A percentile compares a stretch with the other conserved stretches of the same genome.
Conservation (phyloP, 2,888 invertebrate species). For the Arctia plantaginis region DNA sequence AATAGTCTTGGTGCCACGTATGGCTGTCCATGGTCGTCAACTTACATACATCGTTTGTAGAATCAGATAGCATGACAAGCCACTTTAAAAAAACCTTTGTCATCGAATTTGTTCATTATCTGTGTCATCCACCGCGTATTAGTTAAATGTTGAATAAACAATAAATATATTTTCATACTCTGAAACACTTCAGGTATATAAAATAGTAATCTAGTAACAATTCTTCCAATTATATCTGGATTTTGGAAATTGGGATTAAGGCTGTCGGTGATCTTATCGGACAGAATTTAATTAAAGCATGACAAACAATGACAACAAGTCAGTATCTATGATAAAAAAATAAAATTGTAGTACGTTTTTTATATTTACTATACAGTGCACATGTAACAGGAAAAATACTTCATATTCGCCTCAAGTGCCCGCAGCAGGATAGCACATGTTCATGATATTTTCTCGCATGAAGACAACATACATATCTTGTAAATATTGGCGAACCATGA, state of each 20-base stretch:
- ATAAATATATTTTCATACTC: too few relatives aligned
- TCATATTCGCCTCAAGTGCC: constrained; percentile 57
- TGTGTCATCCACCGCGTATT: neutral
- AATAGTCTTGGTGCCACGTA: neutral
- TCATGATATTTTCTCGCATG: constrained; percentile 28
- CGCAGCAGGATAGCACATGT: constrained; percentile 53
- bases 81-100: neutral
- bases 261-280: neutral
- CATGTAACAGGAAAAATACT: constrained; percentile 54
- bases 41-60: neutral
- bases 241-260: too few relatives aligned
- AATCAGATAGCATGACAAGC: neutral
- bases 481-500: constrained; percentile 30
- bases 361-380: neutral
- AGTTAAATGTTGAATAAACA: neutral
- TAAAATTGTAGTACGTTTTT: too few relatives aligned
- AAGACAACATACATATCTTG: constrained; percentile 21
- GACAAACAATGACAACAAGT: too few relatives aligned
- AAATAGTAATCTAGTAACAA: neutral
- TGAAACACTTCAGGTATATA: too few relatives aligned
- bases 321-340: too few relatives aligned
- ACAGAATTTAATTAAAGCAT: neutral
- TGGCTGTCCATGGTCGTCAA: neutral
- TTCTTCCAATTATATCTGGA: neutral
- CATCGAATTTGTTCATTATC: neutral